Evolutionary conservation across 2,888 invertebrate genomes (phyloP).

Genomic region (Polydrusus cervinus): DNA sequence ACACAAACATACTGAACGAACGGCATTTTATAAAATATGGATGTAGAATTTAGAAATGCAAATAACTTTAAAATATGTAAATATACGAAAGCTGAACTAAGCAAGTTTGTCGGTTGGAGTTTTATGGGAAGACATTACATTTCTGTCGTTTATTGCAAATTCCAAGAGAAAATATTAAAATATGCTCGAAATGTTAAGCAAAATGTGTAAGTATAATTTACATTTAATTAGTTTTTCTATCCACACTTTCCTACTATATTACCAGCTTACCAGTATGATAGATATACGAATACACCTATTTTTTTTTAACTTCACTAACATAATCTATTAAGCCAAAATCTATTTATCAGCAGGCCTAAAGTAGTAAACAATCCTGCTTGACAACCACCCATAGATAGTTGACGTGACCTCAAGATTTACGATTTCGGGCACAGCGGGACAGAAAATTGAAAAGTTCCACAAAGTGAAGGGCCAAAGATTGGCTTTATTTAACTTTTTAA

Average conservation of each 20-base stretch:
- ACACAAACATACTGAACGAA: too few species aligned
- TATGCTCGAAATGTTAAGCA: slow-evolving; percentile 1
- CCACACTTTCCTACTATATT: too few species aligned
- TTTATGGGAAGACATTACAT: slow-evolving; percentile 38
- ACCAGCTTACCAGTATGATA: neutral
- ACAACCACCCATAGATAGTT: slow-evolving; percentile 20
- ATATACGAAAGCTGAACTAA: slow-evolving; percentile 51
- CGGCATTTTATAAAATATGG: slow-evolving; percentile 47
- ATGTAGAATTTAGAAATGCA: slow-evolving; percentile 56
- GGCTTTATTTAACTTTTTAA: slow-evolving; percentile 23
- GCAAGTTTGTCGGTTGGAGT: slow-evolving; percentile 51
- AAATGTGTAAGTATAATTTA: neutral
- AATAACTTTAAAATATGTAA: slow-evolving; percentile 57
- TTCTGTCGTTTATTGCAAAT: slow-evolving; percentile 30
- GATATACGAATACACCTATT: neutral
- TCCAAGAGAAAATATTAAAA: slow-evolving; percentile 36
- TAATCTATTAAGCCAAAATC: slow-evolving; percentile 9
- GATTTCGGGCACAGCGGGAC: slow-evolving; percentile 26
- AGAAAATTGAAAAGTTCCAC: slow-evolving; percentile 25
- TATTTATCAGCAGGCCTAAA: slow-evolving; percentile 6
- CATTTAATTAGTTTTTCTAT: neutral
- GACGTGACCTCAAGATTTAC: slow-evolving; percentile 24
- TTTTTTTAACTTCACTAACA: neutral
- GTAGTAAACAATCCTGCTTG: slow-evolving; percentile 17
- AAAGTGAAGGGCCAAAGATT: slow-evolving; percentile 14